A percentile compares a stretch with the other conserved stretches of the same genome.
Evolutionary conservation across 2,888 invertebrate genomes (phyloP).

Genomic region (Apamea sordens): DNA sequence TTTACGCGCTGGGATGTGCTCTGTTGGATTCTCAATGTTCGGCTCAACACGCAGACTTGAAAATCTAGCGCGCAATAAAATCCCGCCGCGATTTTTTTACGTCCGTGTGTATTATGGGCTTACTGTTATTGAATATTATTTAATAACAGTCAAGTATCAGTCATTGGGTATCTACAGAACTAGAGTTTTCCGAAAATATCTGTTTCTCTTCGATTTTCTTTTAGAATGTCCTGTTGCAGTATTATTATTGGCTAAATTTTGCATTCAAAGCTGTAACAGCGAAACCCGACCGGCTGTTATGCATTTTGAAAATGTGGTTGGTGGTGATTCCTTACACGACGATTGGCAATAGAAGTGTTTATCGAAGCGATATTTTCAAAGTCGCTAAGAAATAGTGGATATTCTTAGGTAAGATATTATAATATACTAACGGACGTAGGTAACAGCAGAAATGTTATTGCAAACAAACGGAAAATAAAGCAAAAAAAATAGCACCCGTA

Average conservation of each 20-base stretch:
- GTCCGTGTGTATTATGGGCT: too few relatives aligned
- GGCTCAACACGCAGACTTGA: too few relatives aligned
- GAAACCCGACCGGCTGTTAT: neutral
- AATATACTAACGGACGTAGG: neutral
- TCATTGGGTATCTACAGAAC: neutral
- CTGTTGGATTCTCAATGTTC: too few relatives aligned
- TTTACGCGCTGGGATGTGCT: too few relatives aligned
- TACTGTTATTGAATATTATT: neutral
- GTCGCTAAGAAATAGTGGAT: neutral
- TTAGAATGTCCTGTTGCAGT: neutral
- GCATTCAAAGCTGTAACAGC: neutral
- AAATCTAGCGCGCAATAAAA: too few relatives aligned
- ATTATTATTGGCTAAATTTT: conserved; percentile 20
- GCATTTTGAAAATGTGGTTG: neutral
- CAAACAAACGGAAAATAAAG: neutral
- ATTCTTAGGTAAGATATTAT: neutral
- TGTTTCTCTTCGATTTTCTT: neutral
- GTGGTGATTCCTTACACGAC: neutral
- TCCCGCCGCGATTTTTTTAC: too few relatives aligned
- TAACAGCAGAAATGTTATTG: neutral
- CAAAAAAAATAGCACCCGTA: neutral
- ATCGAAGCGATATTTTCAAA: conserved; percentile 3
- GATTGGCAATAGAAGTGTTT: conserved; percentile 5
- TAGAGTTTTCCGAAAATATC: neutral
- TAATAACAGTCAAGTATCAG: neutral